These are phyloP conservation scores for Thamnaconus septentrionalis DNA, from an alignment of 2,113 vertebrate genomes.

Conservation along the genomic window DNA sequence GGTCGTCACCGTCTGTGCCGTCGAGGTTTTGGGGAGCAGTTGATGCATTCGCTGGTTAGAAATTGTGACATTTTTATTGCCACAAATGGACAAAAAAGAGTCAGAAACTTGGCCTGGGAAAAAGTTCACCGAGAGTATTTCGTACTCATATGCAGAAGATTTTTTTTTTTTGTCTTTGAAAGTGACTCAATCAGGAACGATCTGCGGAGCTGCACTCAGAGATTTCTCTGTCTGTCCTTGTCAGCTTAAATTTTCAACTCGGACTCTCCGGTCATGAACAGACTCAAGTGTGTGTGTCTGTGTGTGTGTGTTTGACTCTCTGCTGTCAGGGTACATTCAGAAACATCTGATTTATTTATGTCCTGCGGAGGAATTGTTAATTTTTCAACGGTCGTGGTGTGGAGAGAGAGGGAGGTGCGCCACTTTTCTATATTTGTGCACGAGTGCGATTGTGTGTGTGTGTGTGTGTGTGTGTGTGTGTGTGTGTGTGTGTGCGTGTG, in stretches of 20 bases:
- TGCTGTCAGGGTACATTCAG: slow-evolving; percentile 48
- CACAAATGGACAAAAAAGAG: not conserved
- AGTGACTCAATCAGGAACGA: not conserved
- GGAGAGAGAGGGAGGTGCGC: not conserved
- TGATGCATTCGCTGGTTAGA: not conserved
- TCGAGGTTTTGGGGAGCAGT: no score
- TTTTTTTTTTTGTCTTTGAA: slow-evolving; percentile 1
- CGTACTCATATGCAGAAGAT: not conserved
- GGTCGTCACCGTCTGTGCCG: not conserved
- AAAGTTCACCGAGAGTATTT: slow-evolving; percentile 1
- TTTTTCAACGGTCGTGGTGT: slow-evolving; percentile 31
- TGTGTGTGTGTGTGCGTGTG: slow-evolving; percentile 10
- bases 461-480: not conserved
- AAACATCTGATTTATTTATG: slow-evolving; percentile 59
- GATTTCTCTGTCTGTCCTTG: slow-evolving; percentile 43
- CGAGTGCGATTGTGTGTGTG: not conserved
- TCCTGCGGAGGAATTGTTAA: slow-evolving; percentile 35
- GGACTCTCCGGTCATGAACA: not conserved
- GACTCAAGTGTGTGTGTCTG: not conserved
- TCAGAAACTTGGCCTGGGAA: no score
- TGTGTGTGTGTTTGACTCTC: not conserved
- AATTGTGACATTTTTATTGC: not conserved
- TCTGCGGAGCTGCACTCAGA: slow-evolving; percentile 30
- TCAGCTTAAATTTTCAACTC: slow-evolving; percentile 38
- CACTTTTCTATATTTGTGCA: not conserved